Evolutionary conservation across 2,113 vertebrate genomes (phyloP), one percentile per base, ranked within the genome.

Genomic region (Suncus etruscus): DNA sequence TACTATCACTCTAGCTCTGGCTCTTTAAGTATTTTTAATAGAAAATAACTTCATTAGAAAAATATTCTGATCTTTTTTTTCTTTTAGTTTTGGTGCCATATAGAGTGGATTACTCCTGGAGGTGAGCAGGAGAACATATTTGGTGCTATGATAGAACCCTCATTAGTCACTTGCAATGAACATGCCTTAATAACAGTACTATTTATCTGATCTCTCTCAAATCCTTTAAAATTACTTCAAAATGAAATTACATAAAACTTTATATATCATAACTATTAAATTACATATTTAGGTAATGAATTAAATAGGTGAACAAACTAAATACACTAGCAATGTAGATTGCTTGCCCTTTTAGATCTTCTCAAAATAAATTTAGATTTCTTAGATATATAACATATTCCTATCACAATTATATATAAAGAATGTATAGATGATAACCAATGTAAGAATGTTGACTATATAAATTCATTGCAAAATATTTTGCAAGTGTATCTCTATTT

Each of bases 301-400:
- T 95, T 22, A 61, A 58, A 22, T 61, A 39, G 39, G 3, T 39
- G 39, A 39, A 7, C 6, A 61, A 61, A 61, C 20, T 61, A 61
- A 61, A 61, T 61, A 8, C 58, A 61, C 18, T 61, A 22, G 58
- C 16, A 61, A 22, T 61, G 51, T 94, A 93, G 88, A 92, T 94
- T 94, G 72, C 87, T 61, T 97, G 93, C 93, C 90, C 87, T 95
- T 96, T 97, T 80, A 95, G 65, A 85, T 95, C 48, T 80, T 97
- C 92, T 50, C n/a, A 87, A 89, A 83, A 95, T 96, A 94, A 92
- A 94, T 94, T 86, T 94, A 88, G 85, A 95, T 96, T 15, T 45
- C 3, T 0, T 72, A 79, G 75, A 75, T 89, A 88, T 3, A 25
- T 92, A 6, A 95, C 93, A 83, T 94, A 25, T 84, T 8, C 63